Percentiles rank a stretch among this genome's conserved stretches.
Evolutionary conservation across 2,113 vertebrate genomes (phyloP).

Genomic region (Corydoras sp.): DNA sequence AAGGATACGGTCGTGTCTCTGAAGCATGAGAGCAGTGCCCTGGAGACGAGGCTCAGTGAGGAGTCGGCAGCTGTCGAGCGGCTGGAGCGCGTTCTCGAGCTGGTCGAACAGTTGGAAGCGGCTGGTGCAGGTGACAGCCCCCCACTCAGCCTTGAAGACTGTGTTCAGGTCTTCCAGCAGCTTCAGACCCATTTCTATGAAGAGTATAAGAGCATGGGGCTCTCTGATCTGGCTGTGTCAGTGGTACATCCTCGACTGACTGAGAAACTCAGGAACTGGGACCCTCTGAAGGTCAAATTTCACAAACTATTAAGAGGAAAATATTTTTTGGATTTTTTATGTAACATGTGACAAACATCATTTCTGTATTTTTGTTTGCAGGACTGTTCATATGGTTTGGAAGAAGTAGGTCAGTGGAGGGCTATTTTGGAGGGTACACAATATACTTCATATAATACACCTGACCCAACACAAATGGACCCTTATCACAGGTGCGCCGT

Average conservation of each 20-base stretch:
- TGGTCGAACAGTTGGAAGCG: constrained; percentile 85
- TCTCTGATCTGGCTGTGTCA: constrained; percentile 83
- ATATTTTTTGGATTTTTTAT: background rate
- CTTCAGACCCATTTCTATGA: constrained; percentile 89
- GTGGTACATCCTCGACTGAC: constrained; percentile 88
- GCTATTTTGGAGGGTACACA: constrained; percentile 84
- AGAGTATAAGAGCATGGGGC: constrained; percentile 86
- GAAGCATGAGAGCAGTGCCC: constrained; percentile 79
- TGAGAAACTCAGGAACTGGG: constrained; percentile 85
- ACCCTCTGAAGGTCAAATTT: constrained; percentile 81
- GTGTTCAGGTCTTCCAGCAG: constrained; percentile 80
- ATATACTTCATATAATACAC: constrained; percentile 69
- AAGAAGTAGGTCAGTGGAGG: constrained; percentile 89
- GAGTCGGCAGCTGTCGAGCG: constrained; percentile 76
- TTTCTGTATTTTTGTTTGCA: constrained; percentile 43
- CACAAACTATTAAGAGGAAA: background rate
- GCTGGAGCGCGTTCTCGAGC: constrained; percentile 80
- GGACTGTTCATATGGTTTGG: constrained; percentile 81
- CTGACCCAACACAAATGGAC: constrained; percentile 80
- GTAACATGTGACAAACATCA: background rate
- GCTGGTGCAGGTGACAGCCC: constrained; percentile 53
- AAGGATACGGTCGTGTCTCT: constrained; percentile 87
- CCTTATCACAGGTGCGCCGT: constrained; percentile 82
- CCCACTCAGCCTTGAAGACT: constrained; percentile 74
- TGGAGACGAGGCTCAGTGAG: constrained; percentile 68